Evolutionary conservation across 2,797 vertebrate genomes (phyloP).

Genomic region (Peromyscus aztecus): DNA sequence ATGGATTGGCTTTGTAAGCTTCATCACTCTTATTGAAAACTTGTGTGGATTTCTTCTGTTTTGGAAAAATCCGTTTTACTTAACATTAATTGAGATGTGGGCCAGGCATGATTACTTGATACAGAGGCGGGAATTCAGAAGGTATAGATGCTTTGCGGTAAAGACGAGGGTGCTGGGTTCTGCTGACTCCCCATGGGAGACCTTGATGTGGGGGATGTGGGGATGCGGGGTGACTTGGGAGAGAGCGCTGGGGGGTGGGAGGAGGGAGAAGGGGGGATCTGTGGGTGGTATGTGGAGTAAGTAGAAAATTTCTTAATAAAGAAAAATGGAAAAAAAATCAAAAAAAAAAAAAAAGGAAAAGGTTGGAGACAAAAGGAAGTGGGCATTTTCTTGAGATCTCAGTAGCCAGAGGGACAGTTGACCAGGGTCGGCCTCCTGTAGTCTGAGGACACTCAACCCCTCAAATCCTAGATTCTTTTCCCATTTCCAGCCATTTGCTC

Average conservation of each 20-base stretch:
- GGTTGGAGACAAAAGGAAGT: neutral
- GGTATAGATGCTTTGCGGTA: constrained; percentile 35
- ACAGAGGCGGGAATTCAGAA: neutral
- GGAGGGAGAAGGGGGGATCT: too few relatives aligned
- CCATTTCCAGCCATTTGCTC: neutral
- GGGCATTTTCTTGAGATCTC: neutral
- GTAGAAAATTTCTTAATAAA: too few relatives aligned
- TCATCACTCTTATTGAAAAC: constrained; percentile 17
- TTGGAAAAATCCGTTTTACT: constrained; percentile 59
- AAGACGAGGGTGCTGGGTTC: neutral
- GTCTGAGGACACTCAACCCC: neutral
- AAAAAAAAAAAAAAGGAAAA: neutral
- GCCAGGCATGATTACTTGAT: constrained; percentile 31
- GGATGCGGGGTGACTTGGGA: too few relatives aligned
- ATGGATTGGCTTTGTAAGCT: constrained; percentile 1
- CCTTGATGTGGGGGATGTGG: too few relatives aligned
- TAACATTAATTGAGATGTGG: constrained; percentile 37
- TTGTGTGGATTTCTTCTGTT: constrained; percentile 2
- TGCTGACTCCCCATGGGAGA: too few relatives aligned
- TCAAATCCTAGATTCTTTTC: neutral
- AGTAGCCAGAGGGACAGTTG: neutral
- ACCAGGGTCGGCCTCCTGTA: neutral
- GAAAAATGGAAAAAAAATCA: too few relatives aligned
- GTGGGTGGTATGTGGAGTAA: too few relatives aligned
- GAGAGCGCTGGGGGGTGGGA: too few relatives aligned